Base-by-base conservation (phyloP, 2,113 vertebrate genomes). In the Percopsis transmontana region DNA sequence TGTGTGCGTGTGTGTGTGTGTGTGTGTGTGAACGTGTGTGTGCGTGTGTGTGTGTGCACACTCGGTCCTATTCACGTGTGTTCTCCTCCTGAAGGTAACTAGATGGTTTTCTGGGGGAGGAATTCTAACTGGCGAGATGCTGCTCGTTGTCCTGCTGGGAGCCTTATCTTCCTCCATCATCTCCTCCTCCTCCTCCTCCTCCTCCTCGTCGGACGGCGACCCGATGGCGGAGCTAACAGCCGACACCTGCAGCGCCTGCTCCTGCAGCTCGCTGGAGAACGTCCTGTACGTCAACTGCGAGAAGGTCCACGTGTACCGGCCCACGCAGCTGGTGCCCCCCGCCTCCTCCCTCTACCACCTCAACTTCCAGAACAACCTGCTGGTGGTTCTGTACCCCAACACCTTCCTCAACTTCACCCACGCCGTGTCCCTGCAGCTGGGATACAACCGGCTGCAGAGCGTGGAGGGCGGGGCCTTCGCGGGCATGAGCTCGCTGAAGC, bases 251-350 rank as follows among this genome's bases (percentile, higher is more conserved):
- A 95, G 90, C 83, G 95, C 94, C 82, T 99, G 97, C 82, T 97
- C 96, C 85, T 99, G 97, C 87, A 94, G 97, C 87, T 97, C 97
- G 15, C 93, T 99, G 82, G 97, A 99, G 77, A 98, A 99, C 62
- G 97, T 99, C 79, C 94, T 99, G 21, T 99, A 99, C 84, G 97
- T 96, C 92, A 98, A 97, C 94, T 99, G 97, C 69, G 96, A 98
- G 86, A 97, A 97, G 91, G 93, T 97, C 85, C 92, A 95, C 21
- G 95, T 98, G 78, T 99, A 98, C 87, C 94, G 97, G 81, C 97
- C 97, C 65, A 98, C 96, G 68, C 96, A 99, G 83, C 95, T 99
- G 79, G 91, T 95, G 72, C 96, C 97, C 2, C 97, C 97, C 0
- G 92, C 90, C 83, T 98, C 97, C 23, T 96, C 93, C 83, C 92